Conservation (phyloP, 1,140 invertebrate genomes). For the Eupeodes corollae region DNA sequence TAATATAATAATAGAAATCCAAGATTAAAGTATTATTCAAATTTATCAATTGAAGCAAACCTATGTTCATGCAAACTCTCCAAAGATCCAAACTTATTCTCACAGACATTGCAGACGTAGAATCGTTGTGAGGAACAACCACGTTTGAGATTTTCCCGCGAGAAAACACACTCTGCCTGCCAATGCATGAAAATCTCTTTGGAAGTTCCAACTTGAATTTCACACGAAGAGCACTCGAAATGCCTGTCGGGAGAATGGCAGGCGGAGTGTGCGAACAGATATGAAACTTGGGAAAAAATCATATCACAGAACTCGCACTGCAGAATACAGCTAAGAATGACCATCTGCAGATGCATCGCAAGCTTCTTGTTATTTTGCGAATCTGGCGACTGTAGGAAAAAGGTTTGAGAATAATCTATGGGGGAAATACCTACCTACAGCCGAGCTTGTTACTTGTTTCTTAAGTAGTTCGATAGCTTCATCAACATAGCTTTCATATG, state of each 20-base stretch:
- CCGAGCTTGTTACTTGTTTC: constrained; percentile 1
- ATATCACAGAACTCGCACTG: constrained; percentile 49
- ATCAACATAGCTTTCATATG: constrained; percentile 6
- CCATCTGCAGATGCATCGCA: constrained; percentile 5
- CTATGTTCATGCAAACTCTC: constrained; percentile 39
- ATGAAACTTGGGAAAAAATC: constrained; percentile 39
- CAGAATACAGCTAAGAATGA: constrained; percentile 34
- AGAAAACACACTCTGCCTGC: constrained; percentile 43
- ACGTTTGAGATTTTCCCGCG: constrained; percentile 25
- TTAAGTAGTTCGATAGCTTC: constrained; percentile 4
- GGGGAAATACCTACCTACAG: too few relatives aligned
- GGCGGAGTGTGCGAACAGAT: constrained; percentile 39
- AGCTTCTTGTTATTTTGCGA: neutral
- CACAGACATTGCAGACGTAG: constrained; percentile 40
- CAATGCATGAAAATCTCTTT: constrained; percentile 42
- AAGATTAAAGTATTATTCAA: constrained; percentile 7
- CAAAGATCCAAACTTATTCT: constrained; percentile 26
- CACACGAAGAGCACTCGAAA: constrained; percentile 45
- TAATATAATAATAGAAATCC: constrained; percentile 7
- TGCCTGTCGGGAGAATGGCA: constrained; percentile 40
- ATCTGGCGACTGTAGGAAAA: neutral
- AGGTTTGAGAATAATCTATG: neutral
- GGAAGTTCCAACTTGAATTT: constrained; percentile 39
- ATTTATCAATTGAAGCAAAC: constrained; percentile 22
- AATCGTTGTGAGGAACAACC: constrained; percentile 18